Evolutionary conservation across 37 sponge, comb jelly and placozoan species (phyloP), one percentile per base, ranked within the genome.

Genomic region (Crambe crambe): DNA sequence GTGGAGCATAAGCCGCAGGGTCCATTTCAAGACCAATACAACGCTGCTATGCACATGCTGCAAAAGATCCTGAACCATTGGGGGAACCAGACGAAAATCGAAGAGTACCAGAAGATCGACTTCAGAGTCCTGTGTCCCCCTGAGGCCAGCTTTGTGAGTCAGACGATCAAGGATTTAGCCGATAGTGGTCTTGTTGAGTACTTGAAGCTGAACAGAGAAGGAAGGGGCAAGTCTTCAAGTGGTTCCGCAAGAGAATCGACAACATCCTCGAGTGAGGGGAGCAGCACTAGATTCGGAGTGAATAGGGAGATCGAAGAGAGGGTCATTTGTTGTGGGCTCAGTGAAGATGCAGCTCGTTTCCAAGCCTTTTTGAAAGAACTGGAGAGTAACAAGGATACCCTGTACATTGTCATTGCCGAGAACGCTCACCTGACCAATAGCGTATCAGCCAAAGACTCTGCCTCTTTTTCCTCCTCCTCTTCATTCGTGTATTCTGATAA

Each of bases 21-120:
- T 0, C 89, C 89, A 5, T 88, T 71, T 31, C 77, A 76, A 25
- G 79, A 88, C 35, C 89, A 88, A 26, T 82, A 83, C 66, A 70
- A 42, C 42, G 56, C 82, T 0, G 83, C 89, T n/a, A 51, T 88
- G 83, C 57, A 66, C 58, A 39, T 88, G 41, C 60, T 88, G 39
- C 83, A 88, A 73, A 68, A 59, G 66, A 65, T 78, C 43, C 56
- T 80, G 32, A 56, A 42, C 26, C 30, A 43, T 23, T 40, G 56
- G 31, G 59, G 68, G 20, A 36, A 51, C 37, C 58, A 56, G 35
- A 38, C 56, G 15, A 72, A 81, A 67, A 61, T 87, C 23, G 82
- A 87, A 12, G 58, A 81, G 31, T 87, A 66, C 56, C 27, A 77
- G n/a, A 43, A 41, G 0, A 56, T 88, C 10, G 89, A 88, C 34